Base-by-base conservation (phyloP, 2,888 invertebrate species). In the Quadroppia sp. region DNA sequence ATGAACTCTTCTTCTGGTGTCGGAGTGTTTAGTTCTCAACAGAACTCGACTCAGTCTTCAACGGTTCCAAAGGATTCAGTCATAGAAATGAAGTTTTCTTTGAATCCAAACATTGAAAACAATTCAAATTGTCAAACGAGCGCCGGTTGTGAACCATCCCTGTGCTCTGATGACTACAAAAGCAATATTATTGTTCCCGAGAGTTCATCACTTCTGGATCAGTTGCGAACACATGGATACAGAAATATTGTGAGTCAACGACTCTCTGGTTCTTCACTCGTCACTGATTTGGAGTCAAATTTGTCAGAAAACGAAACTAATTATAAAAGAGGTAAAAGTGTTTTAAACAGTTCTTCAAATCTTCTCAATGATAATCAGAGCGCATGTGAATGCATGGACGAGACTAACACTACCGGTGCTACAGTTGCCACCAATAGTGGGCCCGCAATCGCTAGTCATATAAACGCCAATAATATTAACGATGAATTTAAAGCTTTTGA, bases 211-310 rank as follows among this genome's bases (percentile, higher is more conserved):
- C 74, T 78, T 25, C 61, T 78, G 23, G 78, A 78, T 71, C 78
- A 78, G 32, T 69, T 78, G 28, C 75, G 77, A 72, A 78, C 77
- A 59, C 76, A 77, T 48, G 78, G 78, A 13, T 78, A 78, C 56
- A 73, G 77, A 72, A 76, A 74, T 71, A 72, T 77, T 1, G 76
- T 78, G 13, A 77, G 75, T 17, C 78, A 78, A 72, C 74, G 78
- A 20, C 71, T 77, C 42, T 76, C 76, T 13, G 74, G 64, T 53
- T 64, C 74, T 32, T 74, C 74, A 4, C 70, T 69, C 11, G 42
- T 69, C 45, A 69, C 45, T 69, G 69, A 69, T 69, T 45, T 69
- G 67, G 67, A 67, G n/a, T 40, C 67, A 67, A 67, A 20, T 67
- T 6, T 67, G 1, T 6, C 42, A 25, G 69, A 69, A 69, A 69